Evolutionary conservation across 2,888 invertebrate genomes (phyloP).

Genomic region (Piscicola geometra): DNA sequence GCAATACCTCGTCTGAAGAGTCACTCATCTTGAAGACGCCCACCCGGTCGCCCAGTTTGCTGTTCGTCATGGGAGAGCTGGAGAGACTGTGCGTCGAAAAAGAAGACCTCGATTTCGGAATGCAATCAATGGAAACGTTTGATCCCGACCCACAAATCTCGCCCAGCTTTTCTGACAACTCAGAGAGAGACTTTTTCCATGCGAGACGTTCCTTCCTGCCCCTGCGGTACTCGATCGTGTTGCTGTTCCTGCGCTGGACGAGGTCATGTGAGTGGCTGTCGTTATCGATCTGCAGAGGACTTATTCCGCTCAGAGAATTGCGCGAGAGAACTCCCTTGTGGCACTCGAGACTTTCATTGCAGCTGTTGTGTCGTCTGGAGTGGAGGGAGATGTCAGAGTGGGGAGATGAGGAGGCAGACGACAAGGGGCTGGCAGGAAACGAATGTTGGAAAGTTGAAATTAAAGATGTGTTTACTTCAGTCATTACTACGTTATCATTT

Average conservation of each 20-base stretch:
- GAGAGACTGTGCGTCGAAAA: not conserved
- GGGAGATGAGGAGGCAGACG: not conserved
- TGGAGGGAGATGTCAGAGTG: not conserved
- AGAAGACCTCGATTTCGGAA: not conserved
- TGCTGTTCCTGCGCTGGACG: not conserved
- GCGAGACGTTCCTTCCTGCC: not conserved
- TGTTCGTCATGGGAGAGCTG: not conserved
- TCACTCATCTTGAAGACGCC: not conserved
- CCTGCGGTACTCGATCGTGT: slow-evolving; percentile 1
- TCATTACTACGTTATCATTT: not conserved
- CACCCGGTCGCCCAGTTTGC: not conserved
- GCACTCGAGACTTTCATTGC: not conserved
- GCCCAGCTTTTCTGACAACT: slow-evolving; percentile 4
- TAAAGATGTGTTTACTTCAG: not conserved
- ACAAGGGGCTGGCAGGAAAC: not conserved
- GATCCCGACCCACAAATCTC: slow-evolving; percentile 1
- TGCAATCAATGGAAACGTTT: not conserved
- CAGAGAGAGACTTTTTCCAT: slow-evolving; percentile 5
- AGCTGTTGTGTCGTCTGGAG: slow-evolving; percentile 5
- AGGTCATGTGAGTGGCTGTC: not conserved
- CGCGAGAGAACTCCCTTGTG: not conserved
- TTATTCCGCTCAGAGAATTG: not conserved
- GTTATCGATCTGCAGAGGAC: not conserved
- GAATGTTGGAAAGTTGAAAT: not conserved
- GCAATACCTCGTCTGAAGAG: not conserved